These are phyloP conservation scores for Epicauta chinensis DNA, from an alignment of 1,140 invertebrate species.

Conservation along the genomic window DNA sequence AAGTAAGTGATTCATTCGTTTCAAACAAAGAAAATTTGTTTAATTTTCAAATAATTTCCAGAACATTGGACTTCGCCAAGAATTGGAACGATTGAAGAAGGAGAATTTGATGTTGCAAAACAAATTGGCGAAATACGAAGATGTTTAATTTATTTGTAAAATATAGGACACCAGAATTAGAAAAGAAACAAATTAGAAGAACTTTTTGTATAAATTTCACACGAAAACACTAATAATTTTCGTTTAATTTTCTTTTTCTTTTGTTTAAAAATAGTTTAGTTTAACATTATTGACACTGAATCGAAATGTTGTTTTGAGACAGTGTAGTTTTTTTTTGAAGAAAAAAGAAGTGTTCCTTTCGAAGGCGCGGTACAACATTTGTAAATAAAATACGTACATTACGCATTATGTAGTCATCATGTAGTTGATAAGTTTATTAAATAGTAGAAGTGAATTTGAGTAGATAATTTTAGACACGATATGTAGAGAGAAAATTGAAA, in stretches of 20 bases:
- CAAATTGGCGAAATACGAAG: conserved; percentile 78
- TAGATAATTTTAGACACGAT: too few species aligned
- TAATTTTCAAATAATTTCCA: conserved; percentile 48
- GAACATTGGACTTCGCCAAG: conserved; percentile 79
- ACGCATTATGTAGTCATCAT: conserved; percentile 40
- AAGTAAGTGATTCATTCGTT: conserved; percentile 54
- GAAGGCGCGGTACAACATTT: conserved; percentile 39
- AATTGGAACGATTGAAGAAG: conserved; percentile 81
- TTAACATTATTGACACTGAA: neutral
- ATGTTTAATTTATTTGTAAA: conserved; percentile 55
- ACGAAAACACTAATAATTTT: conserved; percentile 1
- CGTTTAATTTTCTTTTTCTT: neutral
- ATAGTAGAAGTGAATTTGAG: conserved; percentile 1
- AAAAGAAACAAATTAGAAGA: neutral
- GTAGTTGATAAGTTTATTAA: conserved; percentile 39
- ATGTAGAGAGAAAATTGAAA: conserved; percentile 13
- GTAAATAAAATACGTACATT: conserved; percentile 42
- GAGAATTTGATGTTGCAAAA: conserved; percentile 84
- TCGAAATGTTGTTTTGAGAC: neutral
- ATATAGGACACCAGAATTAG: conserved; percentile 9
- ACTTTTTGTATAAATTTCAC: conserved; percentile 10
- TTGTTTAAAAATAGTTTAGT: neutral
- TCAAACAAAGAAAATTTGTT: neutral
- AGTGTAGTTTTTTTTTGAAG: neutral
- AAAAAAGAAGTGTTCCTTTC: conserved; percentile 24